These are phyloP conservation scores for Leuctra nigra DNA, from an alignment of 2,888 invertebrate genomes.

Conservation along the genomic window DNA sequence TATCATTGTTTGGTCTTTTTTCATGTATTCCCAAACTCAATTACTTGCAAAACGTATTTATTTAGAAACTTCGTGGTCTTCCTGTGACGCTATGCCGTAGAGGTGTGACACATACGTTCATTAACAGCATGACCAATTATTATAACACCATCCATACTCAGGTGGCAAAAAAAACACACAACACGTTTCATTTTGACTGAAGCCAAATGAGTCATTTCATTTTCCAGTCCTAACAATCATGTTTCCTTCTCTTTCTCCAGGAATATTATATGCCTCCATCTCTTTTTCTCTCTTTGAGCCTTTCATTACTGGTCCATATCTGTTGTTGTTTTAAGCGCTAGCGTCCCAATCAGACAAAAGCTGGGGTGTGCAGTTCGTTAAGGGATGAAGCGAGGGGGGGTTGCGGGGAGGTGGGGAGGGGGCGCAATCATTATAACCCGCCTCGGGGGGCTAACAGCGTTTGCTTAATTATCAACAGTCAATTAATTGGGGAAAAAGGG, in stretches of 20 bases:
- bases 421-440: conserved; percentile 29
- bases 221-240: conserved; percentile 10
- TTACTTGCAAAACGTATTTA: too few species aligned
- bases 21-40: too few species aligned
- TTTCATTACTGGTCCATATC: conserved; percentile 43
- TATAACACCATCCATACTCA: too few species aligned
- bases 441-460: conserved; percentile 36
- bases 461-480: conserved; percentile 42
- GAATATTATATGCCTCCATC: not conserved
- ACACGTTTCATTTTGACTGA: conserved; percentile 3
- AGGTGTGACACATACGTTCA: too few species aligned
- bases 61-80: too few species aligned
- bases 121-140: too few species aligned
- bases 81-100: too few species aligned
- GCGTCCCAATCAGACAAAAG: conserved; percentile 45
- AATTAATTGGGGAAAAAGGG: conserved; percentile 40
- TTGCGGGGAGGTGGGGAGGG: conserved; percentile 22
- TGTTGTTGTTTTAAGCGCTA: conserved; percentile 46
- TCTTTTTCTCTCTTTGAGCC: conserved; percentile 14
- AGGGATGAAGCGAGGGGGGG: conserved; percentile 28
- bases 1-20: too few species aligned
- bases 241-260: not conserved
- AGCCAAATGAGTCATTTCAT: conserved; percentile 16
- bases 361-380: conserved; percentile 28
- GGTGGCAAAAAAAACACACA: too few species aligned